Evolutionary conservation across 2,797 vertebrate species (phyloP).

Genomic region (Alfaro cultratus): DNA sequence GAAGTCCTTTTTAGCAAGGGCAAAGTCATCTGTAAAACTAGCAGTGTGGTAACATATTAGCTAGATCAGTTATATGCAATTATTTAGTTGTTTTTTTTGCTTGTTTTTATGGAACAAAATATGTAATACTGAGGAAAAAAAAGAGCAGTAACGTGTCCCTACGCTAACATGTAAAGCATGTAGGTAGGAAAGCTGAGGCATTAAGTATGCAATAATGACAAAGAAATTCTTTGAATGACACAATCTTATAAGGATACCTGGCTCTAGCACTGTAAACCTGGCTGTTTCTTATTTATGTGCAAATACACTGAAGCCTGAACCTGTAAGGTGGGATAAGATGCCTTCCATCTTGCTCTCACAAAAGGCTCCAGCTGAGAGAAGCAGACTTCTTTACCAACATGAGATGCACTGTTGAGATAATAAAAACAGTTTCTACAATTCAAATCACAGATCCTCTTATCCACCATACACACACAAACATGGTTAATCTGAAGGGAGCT

Average conservation of each 20-base stretch:
- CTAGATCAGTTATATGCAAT: conserved; percentile 20
- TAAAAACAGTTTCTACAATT: conserved; percentile 36
- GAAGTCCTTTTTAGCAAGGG: conserved; percentile 55
- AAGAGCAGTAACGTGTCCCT: conserved; percentile 12
- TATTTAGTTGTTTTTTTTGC: conserved; percentile 8
- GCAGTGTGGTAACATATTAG: conserved; percentile 48
- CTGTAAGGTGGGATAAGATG: conserved; percentile 46
- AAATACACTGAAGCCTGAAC: not conserved
- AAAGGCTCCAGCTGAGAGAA: conserved; percentile 49
- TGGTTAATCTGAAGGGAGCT: conserved; percentile 10
- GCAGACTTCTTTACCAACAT: conserved; percentile 42
- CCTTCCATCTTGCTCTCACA: conserved; percentile 56
- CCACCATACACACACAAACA: conserved; percentile 4
- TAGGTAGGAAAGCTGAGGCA: conserved; percentile 9
- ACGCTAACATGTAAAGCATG: conserved; percentile 8
- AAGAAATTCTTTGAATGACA: conserved; percentile 9
- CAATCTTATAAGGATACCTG: conserved; percentile 15
- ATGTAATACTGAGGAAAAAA: not conserved
- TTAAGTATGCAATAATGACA: conserved; percentile 24
- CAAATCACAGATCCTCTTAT: conserved; percentile 21
- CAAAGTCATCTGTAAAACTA: conserved; percentile 64
- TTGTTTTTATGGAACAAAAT: conserved; percentile 7
- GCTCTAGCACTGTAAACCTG: conserved; percentile 13
- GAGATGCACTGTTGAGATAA: conserved; percentile 60
- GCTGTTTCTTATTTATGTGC: conserved; percentile 59